Conservation (phyloP, 2,888 invertebrate genomes). For the Cantharis lateralis region DNA sequence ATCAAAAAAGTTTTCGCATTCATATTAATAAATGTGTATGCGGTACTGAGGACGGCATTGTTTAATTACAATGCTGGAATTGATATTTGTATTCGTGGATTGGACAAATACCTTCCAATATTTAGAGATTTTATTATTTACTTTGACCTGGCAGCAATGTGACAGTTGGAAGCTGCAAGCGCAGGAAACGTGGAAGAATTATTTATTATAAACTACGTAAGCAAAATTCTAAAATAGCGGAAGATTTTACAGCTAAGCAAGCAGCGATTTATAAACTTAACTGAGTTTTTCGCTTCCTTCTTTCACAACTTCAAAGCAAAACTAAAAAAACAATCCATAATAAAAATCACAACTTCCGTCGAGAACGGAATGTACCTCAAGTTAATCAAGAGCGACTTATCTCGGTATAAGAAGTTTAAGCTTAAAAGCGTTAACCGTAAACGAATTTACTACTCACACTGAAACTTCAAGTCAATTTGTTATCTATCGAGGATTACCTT, state of each 20-base stretch:
- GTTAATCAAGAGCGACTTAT: background rate
- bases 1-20: too few species aligned
- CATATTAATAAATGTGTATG: too few species aligned
- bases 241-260: background rate
- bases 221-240: background rate
- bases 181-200: background rate
- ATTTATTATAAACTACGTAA: background rate
- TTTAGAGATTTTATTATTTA: too few species aligned
- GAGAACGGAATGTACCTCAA: background rate
- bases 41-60: too few species aligned
- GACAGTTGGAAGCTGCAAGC: background rate
- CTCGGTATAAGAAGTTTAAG: background rate
- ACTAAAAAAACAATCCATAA: background rate
- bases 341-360: background rate
- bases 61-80: too few species aligned
- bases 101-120: too few species aligned
- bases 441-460: background rate
- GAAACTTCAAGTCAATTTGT: background rate
- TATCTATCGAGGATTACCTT: background rate
- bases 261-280: background rate
- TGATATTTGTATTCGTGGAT: too few species aligned
- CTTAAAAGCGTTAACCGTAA: background rate
- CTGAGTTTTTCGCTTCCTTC: background rate
- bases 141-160: too few species aligned
- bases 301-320: background rate